These are phyloP conservation scores for Paramacrobiotus metropolitanus DNA, from an alignment of 1,140 invertebrate species.

Conservation along the genomic window DNA sequence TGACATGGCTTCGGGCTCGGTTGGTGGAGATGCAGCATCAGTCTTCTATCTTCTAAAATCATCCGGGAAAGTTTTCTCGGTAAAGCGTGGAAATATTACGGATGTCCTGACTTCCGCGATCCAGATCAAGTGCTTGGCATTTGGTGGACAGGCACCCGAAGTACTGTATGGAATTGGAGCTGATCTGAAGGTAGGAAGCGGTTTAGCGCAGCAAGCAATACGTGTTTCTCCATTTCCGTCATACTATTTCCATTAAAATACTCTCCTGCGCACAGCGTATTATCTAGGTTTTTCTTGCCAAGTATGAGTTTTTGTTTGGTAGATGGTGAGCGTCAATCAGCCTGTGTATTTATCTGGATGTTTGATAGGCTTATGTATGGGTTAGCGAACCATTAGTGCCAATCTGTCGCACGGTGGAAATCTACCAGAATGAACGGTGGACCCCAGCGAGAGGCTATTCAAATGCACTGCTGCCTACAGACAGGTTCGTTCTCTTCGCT, in stretches of 20 bases:
- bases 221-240: too few relatives aligned
- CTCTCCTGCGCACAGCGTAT: conserved; percentile 10
- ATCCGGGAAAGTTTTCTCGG: background rate
- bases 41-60: background rate
- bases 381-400: background rate
- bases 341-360: background rate
- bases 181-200: background rate
- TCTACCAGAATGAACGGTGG: background rate
- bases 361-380: background rate
- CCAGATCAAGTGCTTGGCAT: background rate
- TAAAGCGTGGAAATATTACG: background rate
- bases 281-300: background rate
- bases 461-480: background rate
- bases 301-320: background rate
- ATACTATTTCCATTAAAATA: too few relatives aligned
- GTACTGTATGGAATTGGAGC: background rate
- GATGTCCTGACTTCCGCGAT: background rate
- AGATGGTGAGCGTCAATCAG: background rate
- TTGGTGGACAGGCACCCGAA: background rate
- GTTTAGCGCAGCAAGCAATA: background rate
- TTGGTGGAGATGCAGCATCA: too few relatives aligned
- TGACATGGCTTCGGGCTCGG: too few relatives aligned
- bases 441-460: background rate
- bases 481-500: background rate
- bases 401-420: background rate